Base-by-base conservation (phyloP, 2,888 invertebrate genomes). In the Lithophane ornitopus region DNA sequence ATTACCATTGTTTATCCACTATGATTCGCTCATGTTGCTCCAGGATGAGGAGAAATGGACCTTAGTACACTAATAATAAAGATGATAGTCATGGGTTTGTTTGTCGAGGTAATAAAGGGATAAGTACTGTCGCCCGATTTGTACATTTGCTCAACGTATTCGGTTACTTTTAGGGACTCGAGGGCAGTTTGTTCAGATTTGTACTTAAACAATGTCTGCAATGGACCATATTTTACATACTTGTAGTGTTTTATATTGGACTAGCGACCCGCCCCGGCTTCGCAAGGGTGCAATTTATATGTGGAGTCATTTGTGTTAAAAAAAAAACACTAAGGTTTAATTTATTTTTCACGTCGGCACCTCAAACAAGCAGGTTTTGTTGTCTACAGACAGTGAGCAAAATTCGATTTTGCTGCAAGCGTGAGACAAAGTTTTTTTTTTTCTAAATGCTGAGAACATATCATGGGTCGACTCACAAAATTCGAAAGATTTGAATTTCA, bases 1-100 rank as follows among this genome's bases (percentile, higher is more conserved):
- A 93, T 94, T 93, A 92, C 90, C 76, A 65, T 70, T 90, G 88
- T 93, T 93, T 84, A 69, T 66, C 69, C 66, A 70, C 70, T 79
- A 49, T 67, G 76, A 78, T 80, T 77, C 58, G 52, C 69, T 74
- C 54, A 56, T 49, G 28, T 19, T 70, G 34, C 52, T 9, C 26
- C 26, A 3, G 16, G 11, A 7, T 41, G n/a, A 19, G 3, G 44
- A 1, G 65, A 79, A 80, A 28, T 71, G 28, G 26, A 81, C 74
- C 61, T 19, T 81, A 80, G 0, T 0, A 0, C 9, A 2, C 11
- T 62, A 16, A 22, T 8, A 68, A 80, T 74, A 88, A 70, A 34
- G 41, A 26, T 62, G 63, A 49, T 62, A 28, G 22, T 65, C 41
- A 56, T 44, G 12, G 28, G 19, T 75, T 72, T 76, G 39, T 80